phyloP scores from a whole-genome alignment of 2,888 invertebrate genomes.

The Diloba caeruleocephala region DNA sequence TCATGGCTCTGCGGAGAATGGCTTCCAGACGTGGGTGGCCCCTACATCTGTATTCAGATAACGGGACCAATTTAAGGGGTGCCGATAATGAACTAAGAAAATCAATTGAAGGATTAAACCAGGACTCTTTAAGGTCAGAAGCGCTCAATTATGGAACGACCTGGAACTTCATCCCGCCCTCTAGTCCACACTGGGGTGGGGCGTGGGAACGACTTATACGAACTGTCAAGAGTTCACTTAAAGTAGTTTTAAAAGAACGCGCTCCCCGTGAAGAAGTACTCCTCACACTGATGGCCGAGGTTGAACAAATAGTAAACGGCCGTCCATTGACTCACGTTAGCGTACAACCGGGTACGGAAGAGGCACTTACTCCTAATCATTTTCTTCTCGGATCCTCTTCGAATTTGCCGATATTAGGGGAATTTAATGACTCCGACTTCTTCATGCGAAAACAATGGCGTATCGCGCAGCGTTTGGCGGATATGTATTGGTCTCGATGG shows the following conservation, averaged over 20 bases:
- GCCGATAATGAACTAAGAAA: not conserved
- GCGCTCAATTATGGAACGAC: not conserved
- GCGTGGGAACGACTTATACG: not conserved
- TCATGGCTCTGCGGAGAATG: too few relatives aligned
- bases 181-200: not conserved
- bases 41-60: not conserved
- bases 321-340: slow-evolving; percentile 20
- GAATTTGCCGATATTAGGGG: not conserved
- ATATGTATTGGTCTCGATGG: slow-evolving; percentile 6
- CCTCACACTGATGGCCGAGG: slow-evolving; percentile 12
- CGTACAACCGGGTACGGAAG: not conserved
- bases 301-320: slow-evolving; percentile 31
- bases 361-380: not conserved
- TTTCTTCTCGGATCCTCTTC: not conserved
- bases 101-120: not conserved
- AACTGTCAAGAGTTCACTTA: not conserved
- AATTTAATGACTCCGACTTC: not conserved
- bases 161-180: not conserved
- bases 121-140: not conserved
- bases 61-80: not conserved
- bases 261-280: slow-evolving; percentile 22
- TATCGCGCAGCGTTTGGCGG: slow-evolving; percentile 1
- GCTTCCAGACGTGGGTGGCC: too few relatives aligned
- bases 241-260: slow-evolving; percentile 16
- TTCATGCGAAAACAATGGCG: slow-evolving; percentile 3